phyloP scores from a whole-genome alignment of 1,140 invertebrate genomes.

The Diuraphis noxia region DNA sequence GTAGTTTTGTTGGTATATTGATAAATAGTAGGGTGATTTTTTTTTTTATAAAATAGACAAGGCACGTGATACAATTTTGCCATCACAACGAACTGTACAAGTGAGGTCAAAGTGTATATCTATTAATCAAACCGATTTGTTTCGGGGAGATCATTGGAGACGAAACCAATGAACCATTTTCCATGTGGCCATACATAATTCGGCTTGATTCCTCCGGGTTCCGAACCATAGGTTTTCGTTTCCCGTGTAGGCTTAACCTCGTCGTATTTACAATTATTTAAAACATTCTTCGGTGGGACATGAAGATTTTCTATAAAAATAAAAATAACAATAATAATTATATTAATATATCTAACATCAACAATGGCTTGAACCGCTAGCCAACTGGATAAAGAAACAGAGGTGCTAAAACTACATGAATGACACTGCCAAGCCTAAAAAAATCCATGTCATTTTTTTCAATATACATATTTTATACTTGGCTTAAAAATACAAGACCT shows the following conservation, averaged over 20 bases:
- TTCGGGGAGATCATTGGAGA: background rate
- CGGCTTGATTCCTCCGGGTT: conserved; percentile 4
- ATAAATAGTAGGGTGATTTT: background rate
- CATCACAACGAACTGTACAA: background rate
- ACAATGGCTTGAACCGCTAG: background rate
- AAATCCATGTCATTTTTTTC: background rate
- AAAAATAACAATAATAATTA: background rate
- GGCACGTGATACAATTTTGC: conserved; percentile 16
- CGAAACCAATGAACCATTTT: conserved; percentile 19
- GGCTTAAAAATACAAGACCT: background rate
- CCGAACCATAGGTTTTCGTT: background rate
- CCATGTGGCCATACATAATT: conserved; percentile 3
- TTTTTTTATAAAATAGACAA: background rate
- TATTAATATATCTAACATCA: background rate
- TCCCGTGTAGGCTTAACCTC: background rate
- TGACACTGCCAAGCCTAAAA: background rate
- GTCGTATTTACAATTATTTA: background rate
- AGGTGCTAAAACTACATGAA: background rate
- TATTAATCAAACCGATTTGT: conserved; percentile 46
- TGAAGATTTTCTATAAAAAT: background rate
- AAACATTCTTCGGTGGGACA: background rate
- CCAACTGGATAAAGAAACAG: background rate
- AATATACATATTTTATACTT: too few species aligned
- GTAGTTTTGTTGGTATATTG: background rate
- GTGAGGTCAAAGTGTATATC: conserved; percentile 7